Percentiles rank a stretch among this genome's conserved stretches.
Evolutionary conservation across 2,797 vertebrate species (phyloP).

Genomic region (Gallinago solitaria): DNA sequence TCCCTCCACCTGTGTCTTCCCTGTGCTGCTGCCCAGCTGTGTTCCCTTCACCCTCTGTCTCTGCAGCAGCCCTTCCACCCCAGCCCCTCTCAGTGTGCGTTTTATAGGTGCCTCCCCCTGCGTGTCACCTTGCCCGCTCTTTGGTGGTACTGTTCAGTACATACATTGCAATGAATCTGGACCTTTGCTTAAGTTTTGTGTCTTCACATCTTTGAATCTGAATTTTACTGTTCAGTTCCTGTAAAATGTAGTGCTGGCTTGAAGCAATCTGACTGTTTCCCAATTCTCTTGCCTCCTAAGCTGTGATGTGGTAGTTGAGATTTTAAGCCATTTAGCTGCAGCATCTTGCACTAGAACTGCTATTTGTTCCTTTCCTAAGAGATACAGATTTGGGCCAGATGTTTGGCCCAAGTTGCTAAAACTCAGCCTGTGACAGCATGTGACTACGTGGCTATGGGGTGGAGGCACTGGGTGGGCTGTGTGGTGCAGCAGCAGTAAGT

Average conservation of each 20-base stretch:
- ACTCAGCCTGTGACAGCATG: accelerated
- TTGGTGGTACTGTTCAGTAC: neutral
- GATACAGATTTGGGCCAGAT: neutral
- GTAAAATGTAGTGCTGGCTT: neutral
- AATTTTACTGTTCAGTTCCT: neutral
- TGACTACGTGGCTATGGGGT: accelerated
- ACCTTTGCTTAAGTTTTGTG: neutral
- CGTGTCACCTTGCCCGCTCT: neutral
- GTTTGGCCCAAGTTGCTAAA: neutral
- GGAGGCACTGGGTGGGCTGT: neutral
- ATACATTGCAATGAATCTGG: accelerated
- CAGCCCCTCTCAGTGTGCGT: accelerated
- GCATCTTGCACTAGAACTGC: neutral
- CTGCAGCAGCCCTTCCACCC: neutral
- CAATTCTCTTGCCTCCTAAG: neutral
- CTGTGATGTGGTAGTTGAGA: neutral
- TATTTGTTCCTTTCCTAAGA: neutral
- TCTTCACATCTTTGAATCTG: neutral
- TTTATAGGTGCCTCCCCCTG: neutral
- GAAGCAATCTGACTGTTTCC: neutral
- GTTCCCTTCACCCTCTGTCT: neutral
- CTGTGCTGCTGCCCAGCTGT: neutral
- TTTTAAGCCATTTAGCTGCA: neutral
- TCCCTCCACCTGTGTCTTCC: neutral
- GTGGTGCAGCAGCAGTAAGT: accelerated